Evolutionary conservation across 2,113 vertebrate species (phyloP).

Genomic region (Grallaria varia): DNA sequence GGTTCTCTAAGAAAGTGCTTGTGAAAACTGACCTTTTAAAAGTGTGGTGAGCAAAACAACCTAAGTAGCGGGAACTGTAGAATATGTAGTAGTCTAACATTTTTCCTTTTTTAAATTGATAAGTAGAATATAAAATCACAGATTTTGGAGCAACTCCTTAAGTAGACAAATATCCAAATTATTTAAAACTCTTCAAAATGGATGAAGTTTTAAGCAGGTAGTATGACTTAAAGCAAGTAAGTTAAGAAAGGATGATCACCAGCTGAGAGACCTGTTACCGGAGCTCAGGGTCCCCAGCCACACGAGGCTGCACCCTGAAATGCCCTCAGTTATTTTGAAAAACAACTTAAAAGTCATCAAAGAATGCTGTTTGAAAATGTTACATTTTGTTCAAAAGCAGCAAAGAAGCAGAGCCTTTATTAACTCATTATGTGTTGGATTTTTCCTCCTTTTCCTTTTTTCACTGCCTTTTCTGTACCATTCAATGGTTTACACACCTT

Average conservation of each 20-base stretch:
- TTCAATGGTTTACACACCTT: background rate
- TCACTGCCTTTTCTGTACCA: background rate
- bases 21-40: background rate
- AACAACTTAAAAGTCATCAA: background rate
- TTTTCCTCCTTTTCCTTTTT: background rate
- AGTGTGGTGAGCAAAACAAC: background rate
- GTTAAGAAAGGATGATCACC: background rate
- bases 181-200: background rate
- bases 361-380: background rate
- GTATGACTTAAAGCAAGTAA: background rate
- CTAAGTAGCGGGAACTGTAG: background rate
- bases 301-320: accelerated
- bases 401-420: accelerated
- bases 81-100: background rate
- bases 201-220: background rate
- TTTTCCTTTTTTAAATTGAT: background rate
- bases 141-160: background rate
- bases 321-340: accelerated
- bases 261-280: background rate
- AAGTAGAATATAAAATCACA: background rate
- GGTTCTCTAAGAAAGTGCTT: background rate
- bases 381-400: background rate
- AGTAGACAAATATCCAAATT: background rate
- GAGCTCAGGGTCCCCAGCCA: background rate
- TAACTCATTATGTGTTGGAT: background rate